A percentile compares a stretch with the other conserved stretches of the same genome.
phyloP scores from a whole-genome alignment of 2,888 invertebrate genomes.

The Drosophila algonquin region DNA sequence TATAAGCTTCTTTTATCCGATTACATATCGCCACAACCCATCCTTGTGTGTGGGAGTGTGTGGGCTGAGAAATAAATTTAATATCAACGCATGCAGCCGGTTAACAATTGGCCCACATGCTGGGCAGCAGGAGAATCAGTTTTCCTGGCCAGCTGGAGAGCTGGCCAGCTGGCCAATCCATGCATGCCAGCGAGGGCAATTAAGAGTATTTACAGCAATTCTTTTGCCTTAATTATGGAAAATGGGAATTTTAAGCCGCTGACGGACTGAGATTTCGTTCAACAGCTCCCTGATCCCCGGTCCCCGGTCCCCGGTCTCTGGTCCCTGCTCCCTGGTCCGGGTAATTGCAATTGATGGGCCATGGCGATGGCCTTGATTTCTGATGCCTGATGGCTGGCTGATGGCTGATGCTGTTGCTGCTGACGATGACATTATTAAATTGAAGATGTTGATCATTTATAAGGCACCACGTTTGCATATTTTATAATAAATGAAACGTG shows the following conservation, averaged over 20 bases:
- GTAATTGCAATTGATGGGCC: constrained; percentile 51
- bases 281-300: background rate
- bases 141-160: constrained; percentile 1
- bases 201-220: constrained; percentile 36
- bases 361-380: constrained; percentile 5
- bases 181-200: constrained; percentile 33
- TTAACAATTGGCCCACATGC: background rate
- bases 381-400: background rate
- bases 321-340: constrained; percentile 6
- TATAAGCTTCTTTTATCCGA: background rate
- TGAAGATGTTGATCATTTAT: constrained; percentile 63
- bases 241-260: constrained; percentile 20
- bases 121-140: background rate
- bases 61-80: background rate
- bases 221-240: constrained; percentile 30
- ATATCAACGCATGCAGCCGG: background rate
- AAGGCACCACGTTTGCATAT: constrained; percentile 65
- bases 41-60: background rate
- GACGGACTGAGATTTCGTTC: constrained; percentile 34
- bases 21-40: background rate
- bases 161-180: constrained; percentile 15
- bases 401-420: constrained; percentile 11
- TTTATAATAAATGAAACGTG: constrained; percentile 78
- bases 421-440: constrained; percentile 65
- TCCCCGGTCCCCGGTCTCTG: too few relatives aligned